These are phyloP conservation scores for Synergus umbraculus DNA, from an alignment of 2,888 invertebrate species.

Conservation along the genomic window DNA sequence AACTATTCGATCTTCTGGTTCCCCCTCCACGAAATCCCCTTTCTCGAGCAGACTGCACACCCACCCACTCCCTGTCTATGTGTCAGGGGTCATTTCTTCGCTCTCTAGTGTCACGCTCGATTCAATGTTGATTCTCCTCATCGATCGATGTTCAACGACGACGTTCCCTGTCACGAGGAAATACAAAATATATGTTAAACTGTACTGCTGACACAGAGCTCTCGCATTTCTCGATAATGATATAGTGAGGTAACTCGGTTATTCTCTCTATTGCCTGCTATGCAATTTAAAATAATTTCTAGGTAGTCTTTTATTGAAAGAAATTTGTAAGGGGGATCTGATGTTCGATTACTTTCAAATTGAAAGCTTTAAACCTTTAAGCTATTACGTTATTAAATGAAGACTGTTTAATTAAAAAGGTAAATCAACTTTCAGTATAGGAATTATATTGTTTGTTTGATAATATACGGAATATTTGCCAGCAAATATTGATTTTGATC, in stretches of 20 bases:
- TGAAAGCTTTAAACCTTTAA: too few relatives aligned
- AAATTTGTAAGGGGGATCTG: not conserved
- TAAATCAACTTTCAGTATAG: too few relatives aligned
- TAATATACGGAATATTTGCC: not conserved
- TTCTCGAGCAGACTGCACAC: constrained; percentile 5
- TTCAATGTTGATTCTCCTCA: constrained; percentile 17
- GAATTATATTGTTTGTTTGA: not conserved
- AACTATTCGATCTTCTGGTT: constrained; percentile 20
- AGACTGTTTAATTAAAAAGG: too few relatives aligned
- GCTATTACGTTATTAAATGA: too few relatives aligned
- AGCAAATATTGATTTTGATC: not conserved
- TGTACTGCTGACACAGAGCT: not conserved
- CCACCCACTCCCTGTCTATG: not conserved
- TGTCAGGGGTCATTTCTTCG: constrained; percentile 35
- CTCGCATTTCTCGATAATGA: not conserved
- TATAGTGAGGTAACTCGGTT: not conserved
- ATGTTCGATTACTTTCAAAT: too few relatives aligned
- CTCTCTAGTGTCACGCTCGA: constrained; percentile 25
- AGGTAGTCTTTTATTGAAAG: not conserved
- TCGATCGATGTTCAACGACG: constrained; percentile 8
- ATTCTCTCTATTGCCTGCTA: not conserved
- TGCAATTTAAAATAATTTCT: not conserved
- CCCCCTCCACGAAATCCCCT: not conserved
- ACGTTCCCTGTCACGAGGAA: not conserved
- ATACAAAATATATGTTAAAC: not conserved